phyloP scores from a whole-genome alignment of 2,888 invertebrate genomes.

The Drosophila paramelanica region DNA sequence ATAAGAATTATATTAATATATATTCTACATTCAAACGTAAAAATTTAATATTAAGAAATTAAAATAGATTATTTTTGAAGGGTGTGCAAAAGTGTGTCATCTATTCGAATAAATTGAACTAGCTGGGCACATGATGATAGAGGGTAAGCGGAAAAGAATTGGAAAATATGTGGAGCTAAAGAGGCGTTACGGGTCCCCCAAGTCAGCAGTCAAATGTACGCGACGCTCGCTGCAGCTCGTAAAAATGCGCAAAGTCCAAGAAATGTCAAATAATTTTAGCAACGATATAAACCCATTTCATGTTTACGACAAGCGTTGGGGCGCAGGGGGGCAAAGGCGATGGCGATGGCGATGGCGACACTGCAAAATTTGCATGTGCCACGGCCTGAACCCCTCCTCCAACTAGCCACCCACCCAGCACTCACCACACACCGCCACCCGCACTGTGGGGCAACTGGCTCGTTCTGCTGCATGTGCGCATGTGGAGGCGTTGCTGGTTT shows the following conservation, averaged over 20 bases:
- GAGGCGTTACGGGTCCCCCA: conserved; percentile 32
- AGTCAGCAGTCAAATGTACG: conserved; percentile 49
- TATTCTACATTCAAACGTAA: too few relatives aligned
- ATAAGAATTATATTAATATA: too few relatives aligned
- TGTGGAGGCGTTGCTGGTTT: conserved; percentile 46
- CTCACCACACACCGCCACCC: conserved; percentile 5
- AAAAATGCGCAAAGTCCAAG: conserved; percentile 81
- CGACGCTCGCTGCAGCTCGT: conserved; percentile 65
- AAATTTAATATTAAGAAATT: background rate
- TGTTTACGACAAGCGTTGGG: conserved; percentile 77
- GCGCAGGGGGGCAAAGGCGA: conserved; percentile 22
- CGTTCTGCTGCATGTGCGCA: conserved; percentile 21
- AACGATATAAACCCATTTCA: conserved; percentile 83
- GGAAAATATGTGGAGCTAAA: conserved; percentile 19
- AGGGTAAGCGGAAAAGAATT: background rate
- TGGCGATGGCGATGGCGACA: conserved; percentile 38
- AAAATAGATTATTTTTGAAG: background rate
- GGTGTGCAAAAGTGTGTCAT: background rate
- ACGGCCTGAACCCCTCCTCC: conserved; percentile 11
- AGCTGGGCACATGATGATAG: conserved; percentile 19
- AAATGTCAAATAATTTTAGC: conserved; percentile 84
- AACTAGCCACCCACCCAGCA: background rate
- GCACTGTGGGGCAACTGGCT: conserved; percentile 16
- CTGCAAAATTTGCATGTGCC: conserved; percentile 69
- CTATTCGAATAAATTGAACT: background rate